Evolutionary conservation across 2,797 vertebrate genomes (phyloP), one percentile per base, ranked within the genome.

Genomic region (Tadarida brasiliensis): DNA sequence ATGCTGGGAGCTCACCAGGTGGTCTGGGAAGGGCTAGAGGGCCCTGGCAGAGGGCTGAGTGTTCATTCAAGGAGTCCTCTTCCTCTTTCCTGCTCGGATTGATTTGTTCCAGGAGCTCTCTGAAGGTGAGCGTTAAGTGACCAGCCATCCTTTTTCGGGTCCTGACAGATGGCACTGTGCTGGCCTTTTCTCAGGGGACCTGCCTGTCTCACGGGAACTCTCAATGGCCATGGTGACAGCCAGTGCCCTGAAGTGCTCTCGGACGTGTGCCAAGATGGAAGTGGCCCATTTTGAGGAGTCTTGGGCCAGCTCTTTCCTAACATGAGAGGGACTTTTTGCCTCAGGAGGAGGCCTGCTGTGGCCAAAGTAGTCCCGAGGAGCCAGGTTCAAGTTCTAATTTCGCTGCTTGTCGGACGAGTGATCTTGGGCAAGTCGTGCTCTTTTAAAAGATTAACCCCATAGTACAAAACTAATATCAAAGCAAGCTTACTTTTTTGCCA

Each of bases 201-300:
- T 94, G 88, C 89, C 86, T 87, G 59, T 90, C 92, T 76, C 70
- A 2, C 0, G 20, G 92, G 95, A 83, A 71, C 88, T 44, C 56
- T 90, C 65, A 86, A 0, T 88, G 74, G 92, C 76, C 59, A 26
- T 22, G 35, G 88, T 88, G 90, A 92, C 96, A 96, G 78, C 91
- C 91, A 92, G 78, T 57, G 90, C 65, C 74, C 83, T 86, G n/a
- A 80, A 93, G 65, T 84, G 57, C 74, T 88, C 78, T 88, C 1
- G 19, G 35, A 39, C 10, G 11, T 76, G 77, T 94, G 94, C 91
- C 95, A 92, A 96, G 85, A 73, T n/a, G 33, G 80, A 90, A 73
- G 78, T 51, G 83, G 85, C 83, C 74, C 88, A 92, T 96, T 96
- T 89, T 94, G 94, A 97, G 89, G 95, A 96, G 94, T 96, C 85